These are phyloP conservation scores for Zosterops lateralis DNA, from an alignment of 2,113 vertebrate genomes.

Conservation along the genomic window DNA sequence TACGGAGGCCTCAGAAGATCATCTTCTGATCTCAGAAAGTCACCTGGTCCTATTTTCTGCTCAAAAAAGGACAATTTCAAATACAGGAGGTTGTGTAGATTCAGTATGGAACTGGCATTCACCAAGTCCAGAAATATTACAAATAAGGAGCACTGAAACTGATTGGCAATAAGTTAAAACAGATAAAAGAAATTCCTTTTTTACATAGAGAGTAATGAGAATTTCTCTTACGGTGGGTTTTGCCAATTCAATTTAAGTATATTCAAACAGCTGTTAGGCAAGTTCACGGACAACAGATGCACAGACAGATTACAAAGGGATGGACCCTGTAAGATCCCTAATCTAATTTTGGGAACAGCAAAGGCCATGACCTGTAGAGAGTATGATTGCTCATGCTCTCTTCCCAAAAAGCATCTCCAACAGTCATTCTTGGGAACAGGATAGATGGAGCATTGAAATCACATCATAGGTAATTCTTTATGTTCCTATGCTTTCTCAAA, in stretches of 20 bases:
- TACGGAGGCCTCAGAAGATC: not conserved
- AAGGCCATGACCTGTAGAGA: not conserved
- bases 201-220: not conserved
- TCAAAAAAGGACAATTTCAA: not conserved
- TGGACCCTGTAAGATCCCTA: not conserved
- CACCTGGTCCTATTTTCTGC: not conserved
- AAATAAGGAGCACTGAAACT: not conserved
- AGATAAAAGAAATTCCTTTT: not conserved
- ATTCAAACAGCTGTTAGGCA: not conserved
- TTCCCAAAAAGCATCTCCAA: not conserved
- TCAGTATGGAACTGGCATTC: not conserved
- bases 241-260: not conserved
- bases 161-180: not conserved
- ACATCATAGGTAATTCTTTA: not conserved
- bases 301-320: not conserved
- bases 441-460: not conserved
- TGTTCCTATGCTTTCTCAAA: not conserved
- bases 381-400: not conserved
- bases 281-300: not conserved
- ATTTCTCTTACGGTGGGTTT: not conserved
- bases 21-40: not conserved
- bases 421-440: not conserved
- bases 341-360: not conserved
- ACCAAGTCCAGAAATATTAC: not conserved
- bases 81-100: not conserved